Conservation (phyloP, 2,113 vertebrate species). For the Mungos mungo region DNA sequence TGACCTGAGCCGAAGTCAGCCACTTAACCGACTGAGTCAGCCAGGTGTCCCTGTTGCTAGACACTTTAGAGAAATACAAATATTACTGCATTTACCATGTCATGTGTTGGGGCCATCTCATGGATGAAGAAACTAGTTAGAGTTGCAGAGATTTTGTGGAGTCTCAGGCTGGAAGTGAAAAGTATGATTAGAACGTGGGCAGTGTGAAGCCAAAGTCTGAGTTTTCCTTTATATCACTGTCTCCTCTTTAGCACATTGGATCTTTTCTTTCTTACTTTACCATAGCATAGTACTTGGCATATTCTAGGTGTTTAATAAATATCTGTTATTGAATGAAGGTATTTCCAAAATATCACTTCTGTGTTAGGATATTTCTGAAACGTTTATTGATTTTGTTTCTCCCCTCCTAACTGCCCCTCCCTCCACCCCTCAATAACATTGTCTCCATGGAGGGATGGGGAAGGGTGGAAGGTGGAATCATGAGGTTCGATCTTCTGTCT, state of each 20-base stretch:
- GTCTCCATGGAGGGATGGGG: neutral
- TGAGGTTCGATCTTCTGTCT: neutral
- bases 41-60: neutral
- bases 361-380: slow-evolving; percentile 14
- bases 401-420: neutral
- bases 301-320: neutral
- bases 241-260: neutral
- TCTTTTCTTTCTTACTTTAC: neutral
- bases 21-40: too few species aligned
- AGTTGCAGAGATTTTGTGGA: neutral
- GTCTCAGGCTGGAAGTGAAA: neutral
- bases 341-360: neutral
- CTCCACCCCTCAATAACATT: neutral
- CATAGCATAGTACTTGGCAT: neutral
- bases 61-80: neutral
- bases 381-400: neutral
- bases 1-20: too few species aligned
- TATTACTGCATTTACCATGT: neutral
- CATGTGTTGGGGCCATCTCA: neutral
- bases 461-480: neutral
- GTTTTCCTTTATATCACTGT: neutral
- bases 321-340: neutral
- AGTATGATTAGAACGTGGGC: neutral
- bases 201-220: neutral
- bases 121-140: neutral